Evolutionary conservation across 2,888 invertebrate genomes (phyloP).

Genomic region (Herminia tarsipennalis): DNA sequence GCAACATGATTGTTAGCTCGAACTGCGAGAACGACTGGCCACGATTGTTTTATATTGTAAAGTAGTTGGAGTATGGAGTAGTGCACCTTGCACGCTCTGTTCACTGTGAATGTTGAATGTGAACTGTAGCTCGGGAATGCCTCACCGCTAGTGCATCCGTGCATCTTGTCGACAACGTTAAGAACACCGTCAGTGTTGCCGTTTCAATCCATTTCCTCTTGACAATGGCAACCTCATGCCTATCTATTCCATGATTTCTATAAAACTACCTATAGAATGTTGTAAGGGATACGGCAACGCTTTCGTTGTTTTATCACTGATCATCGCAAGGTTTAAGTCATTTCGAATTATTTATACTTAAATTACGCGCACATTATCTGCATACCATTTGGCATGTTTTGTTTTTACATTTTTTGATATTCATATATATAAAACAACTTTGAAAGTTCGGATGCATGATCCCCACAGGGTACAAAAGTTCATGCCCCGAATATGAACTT

Average conservation of each 20-base stretch:
- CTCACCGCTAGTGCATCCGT: constrained; percentile 58
- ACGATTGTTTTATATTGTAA: constrained; percentile 1
- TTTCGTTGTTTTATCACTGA: constrained; percentile 18
- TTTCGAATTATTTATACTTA: constrained; percentile 1
- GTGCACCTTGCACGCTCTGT: constrained; percentile 56
- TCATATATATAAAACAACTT: background rate
- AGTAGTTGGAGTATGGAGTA: constrained; percentile 33
- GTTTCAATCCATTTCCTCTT: constrained; percentile 9
- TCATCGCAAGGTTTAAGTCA: constrained; percentile 24
- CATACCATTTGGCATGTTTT: constrained; percentile 29
- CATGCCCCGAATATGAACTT: too few species aligned
- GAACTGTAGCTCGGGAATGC: constrained; percentile 78
- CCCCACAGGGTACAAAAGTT: constrained; percentile 2
- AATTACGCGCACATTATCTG: constrained; percentile 1
- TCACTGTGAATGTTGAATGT: constrained; percentile 73
- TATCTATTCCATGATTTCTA: too few species aligned
- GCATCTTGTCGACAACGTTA: constrained; percentile 49
- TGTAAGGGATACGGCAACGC: constrained; percentile 20
- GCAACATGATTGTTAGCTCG: background rate
- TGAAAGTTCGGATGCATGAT: background rate
- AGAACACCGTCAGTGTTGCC: constrained; percentile 19
- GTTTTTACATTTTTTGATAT: background rate
- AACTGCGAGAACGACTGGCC: background rate
- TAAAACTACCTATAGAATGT: too few species aligned
- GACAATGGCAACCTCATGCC: background rate